These are phyloP conservation scores for Dasysyrphus tricinctus DNA, from an alignment of 2,888 invertebrate genomes.

Conservation along the genomic window DNA sequence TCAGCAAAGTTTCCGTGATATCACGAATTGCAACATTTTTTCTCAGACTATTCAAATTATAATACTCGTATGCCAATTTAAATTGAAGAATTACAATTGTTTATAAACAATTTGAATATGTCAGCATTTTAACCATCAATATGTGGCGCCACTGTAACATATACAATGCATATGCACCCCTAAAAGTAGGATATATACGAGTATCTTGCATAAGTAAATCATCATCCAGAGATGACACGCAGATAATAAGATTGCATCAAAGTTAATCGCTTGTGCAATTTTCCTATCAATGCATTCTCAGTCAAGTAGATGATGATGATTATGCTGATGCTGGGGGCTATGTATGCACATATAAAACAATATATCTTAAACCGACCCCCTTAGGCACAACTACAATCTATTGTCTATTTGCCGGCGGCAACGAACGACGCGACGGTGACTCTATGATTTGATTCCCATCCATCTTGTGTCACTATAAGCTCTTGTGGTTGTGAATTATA, in stretches of 20 bases:
- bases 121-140: slow-evolving; percentile 36
- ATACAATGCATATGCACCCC: slow-evolving; percentile 16
- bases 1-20: too few relatives aligned
- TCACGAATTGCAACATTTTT: background rate
- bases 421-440: background rate
- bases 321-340: slow-evolving; percentile 9
- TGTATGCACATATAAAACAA: background rate
- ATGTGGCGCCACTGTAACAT: slow-evolving; percentile 57
- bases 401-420: slow-evolving; percentile 12
- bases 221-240: slow-evolving; percentile 61
- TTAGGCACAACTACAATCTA: slow-evolving; percentile 51
- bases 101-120: slow-evolving; percentile 53
- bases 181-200: slow-evolving; percentile 26
- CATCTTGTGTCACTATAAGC: slow-evolving; percentile 50
- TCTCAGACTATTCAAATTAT: background rate
- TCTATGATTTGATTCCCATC: slow-evolving; percentile 31
- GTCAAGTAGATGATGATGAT: slow-evolving; percentile 67
- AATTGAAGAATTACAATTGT: slow-evolving; percentile 65
- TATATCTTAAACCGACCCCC: slow-evolving; percentile 36
- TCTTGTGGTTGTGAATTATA: slow-evolving; percentile 31
- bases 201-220: slow-evolving; percentile 29
- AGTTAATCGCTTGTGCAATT: slow-evolving; percentile 74
- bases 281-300: slow-evolving; percentile 71
- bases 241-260: slow-evolving; percentile 72
- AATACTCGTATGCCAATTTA: slow-evolving; percentile 59